Base-by-base conservation (phyloP, 2,113 vertebrate genomes). In the Anas platyrhynchos region DNA sequence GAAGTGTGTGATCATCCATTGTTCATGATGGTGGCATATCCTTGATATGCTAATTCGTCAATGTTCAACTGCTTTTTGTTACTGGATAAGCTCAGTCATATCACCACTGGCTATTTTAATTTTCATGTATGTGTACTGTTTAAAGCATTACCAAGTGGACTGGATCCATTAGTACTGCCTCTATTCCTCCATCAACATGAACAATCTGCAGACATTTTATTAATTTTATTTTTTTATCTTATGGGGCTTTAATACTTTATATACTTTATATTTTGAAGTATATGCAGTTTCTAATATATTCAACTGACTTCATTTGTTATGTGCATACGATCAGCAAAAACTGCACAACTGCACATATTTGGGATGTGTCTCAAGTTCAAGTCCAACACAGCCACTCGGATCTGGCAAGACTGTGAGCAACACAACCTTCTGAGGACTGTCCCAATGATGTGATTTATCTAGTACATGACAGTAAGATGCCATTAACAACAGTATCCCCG, bases 41-140 rank as follows among this genome's bases (percentile, higher is more conserved):
- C 27, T 74, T 4, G 2, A 73, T 72, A 58, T 0, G 0, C 18
- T 36, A 38, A 78, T 56, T 80, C 5, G 1, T 71, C 14, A 11
- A 26, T 54, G 55, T 52, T 32, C 31, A 75, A 22, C 31, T 78
- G 11, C 7, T 84, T 67, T 44, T 32, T 63, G 11, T 67, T 74
- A 67, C 34, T 54, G 7, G 1, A 11, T 10, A 2, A 50, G 2
- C 80, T 83, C 31, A 21, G 10, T 56, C 21, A 41, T 16, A 7
- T 67, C 8, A 65, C 2, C 7, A 46, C 27, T 67, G 7, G 11
- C 13, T 21, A 5, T 61, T 67, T 41, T 34, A 5, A 22, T 44
- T 54, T 16, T 38, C 36, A 20, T 44, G 8, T 4, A 7, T 34
- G 6, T 26, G 14, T 6, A 11, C 79, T 8, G 7, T 72, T 68